Percentiles rank a stretch among this genome's conserved stretches.
phyloP scores from a whole-genome alignment of 1,140 invertebrate species.

The Dendroctonus ponderosae region DNA sequence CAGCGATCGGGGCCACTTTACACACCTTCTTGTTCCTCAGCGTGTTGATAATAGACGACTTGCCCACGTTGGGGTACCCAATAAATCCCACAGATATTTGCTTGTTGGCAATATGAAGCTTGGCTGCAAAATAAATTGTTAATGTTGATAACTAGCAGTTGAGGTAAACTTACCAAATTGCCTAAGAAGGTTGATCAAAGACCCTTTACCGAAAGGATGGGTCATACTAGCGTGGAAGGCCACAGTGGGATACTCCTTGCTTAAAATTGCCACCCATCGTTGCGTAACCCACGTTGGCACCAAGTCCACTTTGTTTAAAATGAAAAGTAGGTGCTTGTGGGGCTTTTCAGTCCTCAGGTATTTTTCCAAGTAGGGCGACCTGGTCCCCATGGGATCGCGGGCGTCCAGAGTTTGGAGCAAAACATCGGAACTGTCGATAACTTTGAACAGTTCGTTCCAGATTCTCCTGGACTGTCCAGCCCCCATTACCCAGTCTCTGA shows the following conservation, averaged over 20 bases:
- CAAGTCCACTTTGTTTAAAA: conserved; percentile 93
- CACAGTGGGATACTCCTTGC: conserved; percentile 93
- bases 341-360: conserved; percentile 87
- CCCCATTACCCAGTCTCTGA: conserved; percentile 82
- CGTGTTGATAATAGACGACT: conserved; percentile 98
- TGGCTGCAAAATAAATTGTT: conserved; percentile 49
- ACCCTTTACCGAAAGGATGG: conserved; percentile 98
- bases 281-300: conserved; percentile 98
- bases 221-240: conserved; percentile 97
- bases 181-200: conserved; percentile 91
- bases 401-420: conserved; percentile 92
- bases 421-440: conserved; percentile 98
- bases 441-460: conserved; percentile 99
- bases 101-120: conserved; percentile 92
- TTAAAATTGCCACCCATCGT: conserved; percentile 91
- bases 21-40: conserved; percentile 93
- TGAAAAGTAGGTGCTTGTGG: conserved; percentile 93
- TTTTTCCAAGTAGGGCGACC: conserved; percentile 90
- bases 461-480: conserved; percentile 96
- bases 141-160: background rate
- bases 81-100: conserved; percentile 99
- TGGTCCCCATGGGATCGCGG: conserved; percentile 91
- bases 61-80: conserved; percentile 99
- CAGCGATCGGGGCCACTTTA: conserved; percentile 98
- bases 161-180: conserved; percentile 73